Base-by-base conservation (phyloP, 1,140 invertebrate genomes). In the Arctopsyche grandis region DNA sequence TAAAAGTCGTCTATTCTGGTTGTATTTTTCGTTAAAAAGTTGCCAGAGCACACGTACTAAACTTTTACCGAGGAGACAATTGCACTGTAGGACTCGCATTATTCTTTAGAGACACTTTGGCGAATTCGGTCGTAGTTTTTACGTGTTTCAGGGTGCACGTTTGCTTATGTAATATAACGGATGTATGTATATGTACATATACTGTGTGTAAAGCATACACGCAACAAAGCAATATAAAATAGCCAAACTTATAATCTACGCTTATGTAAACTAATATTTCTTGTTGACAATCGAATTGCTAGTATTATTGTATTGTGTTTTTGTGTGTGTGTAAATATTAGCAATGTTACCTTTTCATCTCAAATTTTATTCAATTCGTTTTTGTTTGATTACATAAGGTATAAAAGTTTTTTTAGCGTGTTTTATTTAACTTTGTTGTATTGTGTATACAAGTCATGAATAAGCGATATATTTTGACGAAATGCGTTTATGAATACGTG, bases 11-110 rank as follows among this genome's bases (percentile, higher is more conserved):
- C 63, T 22, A 22, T 26, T 24, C 24, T 24, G 9, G 19, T 3
- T 66, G 21, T 66, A 26, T 24, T 66, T 21, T 66, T 10, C 63
- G 63, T 29, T 24, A 14, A 66, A 66, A 26, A 29, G 63, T 24
- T 66, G 9, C 24, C 24, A 44, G 26, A 16, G 44, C 75, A 66
- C 75, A 77, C 75, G 75, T 76, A 76, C 26, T n/a, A 44, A 77
- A 77, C 58, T 77, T 77, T 60, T 46, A 22, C 21, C 24, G 9
- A 24, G 69, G 43, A 77, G 75, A 77, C 75, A 77, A 77, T 69
- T 44, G 24, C 56, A 76, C 56, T 26, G 12, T 19, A 14, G 63
- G 63, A 26, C 63, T 26, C 24, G 26, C 63, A 66, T 66, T 66
- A 66, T 66, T 66, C 63, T 66, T 66, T 29, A 29, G 9, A 22